A percentile compares a stretch with the other conserved stretches of the same genome.
Conservation (phyloP, 2,113 vertebrate genomes). For the Hystrix cristata region DNA sequence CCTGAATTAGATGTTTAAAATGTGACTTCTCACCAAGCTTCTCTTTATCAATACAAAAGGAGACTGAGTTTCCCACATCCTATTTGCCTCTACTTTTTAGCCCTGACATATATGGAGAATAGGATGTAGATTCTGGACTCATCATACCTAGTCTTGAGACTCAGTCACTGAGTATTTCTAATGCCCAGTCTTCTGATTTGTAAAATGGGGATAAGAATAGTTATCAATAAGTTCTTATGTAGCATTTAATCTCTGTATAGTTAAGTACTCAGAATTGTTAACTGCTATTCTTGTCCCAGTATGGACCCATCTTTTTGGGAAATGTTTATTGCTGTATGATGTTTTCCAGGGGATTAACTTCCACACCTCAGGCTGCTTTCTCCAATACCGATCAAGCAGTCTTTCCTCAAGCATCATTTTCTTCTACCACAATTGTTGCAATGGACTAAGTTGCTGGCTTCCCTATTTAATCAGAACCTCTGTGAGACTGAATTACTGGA, state of each 20-base stretch:
- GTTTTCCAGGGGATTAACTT: neutral
- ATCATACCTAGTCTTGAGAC: neutral
- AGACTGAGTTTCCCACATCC: accelerated
- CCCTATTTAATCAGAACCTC: neutral
- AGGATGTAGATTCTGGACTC: neutral
- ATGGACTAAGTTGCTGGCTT: neutral
- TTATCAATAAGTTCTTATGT: accelerated
- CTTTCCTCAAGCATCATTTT: neutral
- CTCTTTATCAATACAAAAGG: neutral
- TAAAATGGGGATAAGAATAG: neutral
- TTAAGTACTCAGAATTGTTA: neutral
- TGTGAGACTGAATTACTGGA: neutral
- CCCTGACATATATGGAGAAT: neutral
- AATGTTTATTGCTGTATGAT: neutral
- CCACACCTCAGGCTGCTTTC: neutral
- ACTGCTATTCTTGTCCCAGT: neutral
- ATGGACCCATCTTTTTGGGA: neutral
- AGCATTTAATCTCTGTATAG: neutral
- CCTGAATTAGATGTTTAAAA: neutral
- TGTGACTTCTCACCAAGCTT: neutral
- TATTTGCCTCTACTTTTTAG: neutral
- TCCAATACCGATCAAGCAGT: neutral
- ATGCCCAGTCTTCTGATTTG: neutral
- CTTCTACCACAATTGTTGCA: accelerated
- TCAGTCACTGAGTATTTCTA: neutral